Conservation (phyloP, 1,140 invertebrate species). For the Tetraneura akinire region DNA sequence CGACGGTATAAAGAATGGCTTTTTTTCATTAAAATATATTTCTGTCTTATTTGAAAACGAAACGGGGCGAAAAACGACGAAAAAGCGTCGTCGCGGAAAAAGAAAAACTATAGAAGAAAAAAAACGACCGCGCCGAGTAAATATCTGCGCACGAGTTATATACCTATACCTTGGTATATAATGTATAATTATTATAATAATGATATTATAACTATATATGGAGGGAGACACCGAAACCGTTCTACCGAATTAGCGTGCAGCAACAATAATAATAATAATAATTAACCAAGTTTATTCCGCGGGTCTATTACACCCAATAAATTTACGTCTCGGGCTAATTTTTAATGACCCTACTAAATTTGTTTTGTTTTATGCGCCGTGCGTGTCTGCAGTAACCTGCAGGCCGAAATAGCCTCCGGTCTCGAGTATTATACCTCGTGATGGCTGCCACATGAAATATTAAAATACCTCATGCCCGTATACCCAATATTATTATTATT, state of each 20-base stretch:
- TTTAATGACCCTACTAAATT: constrained; percentile 2
- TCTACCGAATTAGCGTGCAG: neutral
- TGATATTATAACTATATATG: neutral
- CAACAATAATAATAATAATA: neutral
- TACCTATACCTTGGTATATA: too few species aligned
- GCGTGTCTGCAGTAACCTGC: neutral
- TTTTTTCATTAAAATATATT: neutral
- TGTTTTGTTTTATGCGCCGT: neutral
- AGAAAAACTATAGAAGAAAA: too few species aligned
- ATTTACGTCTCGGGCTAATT: neutral
- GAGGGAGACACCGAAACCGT: too few species aligned
- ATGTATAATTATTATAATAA: too few species aligned
- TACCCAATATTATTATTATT: too few species aligned
- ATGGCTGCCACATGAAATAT: too few species aligned
- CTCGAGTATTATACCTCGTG: too few species aligned
- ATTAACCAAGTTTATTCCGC: neutral
- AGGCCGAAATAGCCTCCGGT: neutral
- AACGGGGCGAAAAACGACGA: too few species aligned
- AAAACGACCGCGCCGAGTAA: neutral
- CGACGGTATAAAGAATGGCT: neutral
- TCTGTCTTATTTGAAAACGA: neutral
- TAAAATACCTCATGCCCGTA: too few species aligned
- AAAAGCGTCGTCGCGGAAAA: too few species aligned
- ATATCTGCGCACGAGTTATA: neutral
- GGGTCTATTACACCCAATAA: neutral